Conservation (phyloP, 1,140 invertebrate species). For the silkworm (Bombyx mori) region ASM3026992v2 NC_085118.1:14201501-14202000, state of each 20-base stretch:
- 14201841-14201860: constrained; percentile 42
- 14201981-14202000: too few relatives aligned
- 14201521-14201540: constrained; percentile 87
- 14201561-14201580: background rate
- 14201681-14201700: background rate
- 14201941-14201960: too few relatives aligned
- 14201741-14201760: background rate
- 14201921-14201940: too few relatives aligned
- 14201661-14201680: background rate
- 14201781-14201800: constrained; percentile 32
- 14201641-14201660: background rate
- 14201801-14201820: constrained; percentile 33
- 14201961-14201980: too few relatives aligned
- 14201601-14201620: background rate
- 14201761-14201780: constrained; percentile 24
- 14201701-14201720: background rate
- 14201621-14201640: too few relatives aligned
- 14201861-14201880: constrained; percentile 38
- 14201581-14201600: background rate
- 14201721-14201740: constrained; percentile 2
- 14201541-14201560: constrained; percentile 73
- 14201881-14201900: constrained; percentile 23
- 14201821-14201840: constrained; percentile 29
- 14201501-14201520: constrained; percentile 92
- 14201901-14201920: too few relatives aligned